Base-by-base conservation (phyloP, 2,113 vertebrate genomes). In the Triplophysa siluroides region DNA sequence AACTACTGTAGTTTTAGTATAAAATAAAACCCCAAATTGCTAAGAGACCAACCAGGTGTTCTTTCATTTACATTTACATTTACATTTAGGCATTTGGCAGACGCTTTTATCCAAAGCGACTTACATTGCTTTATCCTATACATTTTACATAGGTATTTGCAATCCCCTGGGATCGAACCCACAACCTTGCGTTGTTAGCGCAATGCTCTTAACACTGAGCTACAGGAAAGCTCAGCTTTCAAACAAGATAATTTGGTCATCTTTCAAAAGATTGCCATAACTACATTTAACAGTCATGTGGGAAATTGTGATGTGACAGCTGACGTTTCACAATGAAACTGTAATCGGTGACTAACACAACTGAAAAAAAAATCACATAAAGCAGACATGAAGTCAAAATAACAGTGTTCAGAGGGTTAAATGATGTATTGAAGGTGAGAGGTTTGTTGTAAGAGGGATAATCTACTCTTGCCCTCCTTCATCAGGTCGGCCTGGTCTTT, bases 11-110 rank as follows among this genome's bases (percentile, higher is more conserved):
- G 8, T 66, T 72, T 60, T 16, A 23, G 43, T 24, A 63, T 38
- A 65, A 73, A 63, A 61, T 50, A 79, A 62, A 23, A 43, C 60
- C 19, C 11, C 13, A 62, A 72, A 62, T 64, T 54, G 29, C 68
- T 56, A 14, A 14, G 10, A 64, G 61, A 64, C 16, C 14, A 41
- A 18, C 61, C 45, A 23, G 23, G 41, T 64, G 26, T 56, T 26
- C n/a, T 63, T 79, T n/a, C n/a, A n/a, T n/a, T n/a, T n/a, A n/a
- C n/a, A n/a, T n/a, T n/a, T n/a, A n/a, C n/a, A n/a, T n/a, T n/a
- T n/a, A n/a, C n/a, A n/a, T n/a, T n/a, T n/a, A n/a, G n/a, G n/a
- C n/a, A n/a, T n/a, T n/a, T n/a, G n/a, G n/a, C n/a, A n/a, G n/a
- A n/a, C n/a, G n/a, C n/a, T n/a, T n/a, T n/a, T n/a, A n/a, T n/a